A percentile compares a stretch with the other conserved stretches of the same genome.
phyloP scores from a whole-genome alignment of 2,888 invertebrate genomes.

The Cecidostiba fungosa region DNA sequence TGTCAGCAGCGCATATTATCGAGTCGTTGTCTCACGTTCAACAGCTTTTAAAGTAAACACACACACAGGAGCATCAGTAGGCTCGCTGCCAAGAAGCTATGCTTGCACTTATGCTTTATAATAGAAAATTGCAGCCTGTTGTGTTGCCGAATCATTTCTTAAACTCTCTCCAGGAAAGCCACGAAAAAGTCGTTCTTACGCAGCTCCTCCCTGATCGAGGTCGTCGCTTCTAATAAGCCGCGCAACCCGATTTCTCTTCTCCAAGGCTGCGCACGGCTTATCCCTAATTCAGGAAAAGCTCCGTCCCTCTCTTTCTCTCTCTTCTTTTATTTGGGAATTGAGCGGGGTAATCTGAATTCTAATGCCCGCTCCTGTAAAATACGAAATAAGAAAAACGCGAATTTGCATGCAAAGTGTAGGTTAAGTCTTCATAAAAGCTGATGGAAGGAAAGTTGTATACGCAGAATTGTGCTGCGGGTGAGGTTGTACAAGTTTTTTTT shows the following conservation, averaged over 20 bases:
- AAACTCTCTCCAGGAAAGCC: background rate
- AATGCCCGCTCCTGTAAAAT: constrained; percentile 35
- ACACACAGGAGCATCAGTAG: background rate
- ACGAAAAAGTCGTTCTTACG: background rate
- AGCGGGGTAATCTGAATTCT: constrained; percentile 51
- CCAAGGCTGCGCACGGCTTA: constrained; percentile 25
- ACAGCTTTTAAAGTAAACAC: background rate
- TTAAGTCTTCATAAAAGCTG: constrained; percentile 41
- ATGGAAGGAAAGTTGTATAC: constrained; percentile 22
- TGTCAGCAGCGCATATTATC: background rate
- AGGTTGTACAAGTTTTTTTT: background rate
- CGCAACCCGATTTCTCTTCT: background rate
- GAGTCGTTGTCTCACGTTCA: background rate
- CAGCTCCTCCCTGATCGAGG: constrained; percentile 3
- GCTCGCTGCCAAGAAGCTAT: constrained; percentile 1
- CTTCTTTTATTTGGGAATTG: constrained; percentile 39
- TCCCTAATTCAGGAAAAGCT: constrained; percentile 43
- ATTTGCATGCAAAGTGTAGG: constrained; percentile 45
- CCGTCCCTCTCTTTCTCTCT: background rate
- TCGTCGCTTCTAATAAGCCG: constrained; percentile 43
- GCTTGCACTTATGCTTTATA: constrained; percentile 12
- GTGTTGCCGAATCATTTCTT: constrained; percentile 23
- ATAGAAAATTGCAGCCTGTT: background rate
- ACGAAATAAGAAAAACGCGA: constrained; percentile 22
- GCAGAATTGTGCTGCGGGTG: background rate